A percentile compares a stretch with the other conserved stretches of the same genome.
These are phyloP conservation scores for Pseudobourletiella spinata DNA, from an alignment of 1,140 invertebrate species.

Conservation along the genomic window DNA sequence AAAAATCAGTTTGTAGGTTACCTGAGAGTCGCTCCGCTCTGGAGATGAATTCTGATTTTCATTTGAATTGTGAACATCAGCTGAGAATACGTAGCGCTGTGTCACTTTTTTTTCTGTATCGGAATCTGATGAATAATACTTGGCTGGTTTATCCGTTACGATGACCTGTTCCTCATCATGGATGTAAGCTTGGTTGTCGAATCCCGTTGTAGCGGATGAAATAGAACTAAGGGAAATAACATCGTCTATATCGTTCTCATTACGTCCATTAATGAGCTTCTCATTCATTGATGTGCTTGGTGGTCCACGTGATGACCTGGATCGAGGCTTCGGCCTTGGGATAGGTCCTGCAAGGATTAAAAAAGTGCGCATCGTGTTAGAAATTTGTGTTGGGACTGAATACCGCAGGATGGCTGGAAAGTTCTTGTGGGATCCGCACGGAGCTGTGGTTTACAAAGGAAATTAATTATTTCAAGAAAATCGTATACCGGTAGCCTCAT, in stretches of 20 bases:
- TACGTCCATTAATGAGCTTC: neutral
- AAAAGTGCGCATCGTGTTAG: too few species aligned
- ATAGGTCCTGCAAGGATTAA: neutral
- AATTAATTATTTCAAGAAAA: too few species aligned
- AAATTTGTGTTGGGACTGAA: too few species aligned
- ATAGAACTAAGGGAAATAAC: slow-evolving; percentile 11
- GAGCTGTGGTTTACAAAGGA: too few species aligned
- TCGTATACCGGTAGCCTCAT: too few species aligned
- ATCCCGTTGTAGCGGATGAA: neutral
- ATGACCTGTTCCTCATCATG: neutral
- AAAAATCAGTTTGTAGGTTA: too few species aligned
- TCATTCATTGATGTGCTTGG: neutral
- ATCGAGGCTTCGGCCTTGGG: slow-evolving; percentile 1
- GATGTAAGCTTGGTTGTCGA: slow-evolving; percentile 6
- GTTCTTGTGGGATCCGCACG: too few species aligned
- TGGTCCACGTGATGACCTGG: neutral
- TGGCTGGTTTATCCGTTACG: neutral
- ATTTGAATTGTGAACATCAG: slow-evolving; percentile 5
- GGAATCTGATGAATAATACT: slow-evolving; percentile 12
- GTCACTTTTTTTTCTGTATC: neutral
- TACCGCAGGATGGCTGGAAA: too few species aligned
- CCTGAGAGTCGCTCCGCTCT: too few species aligned
- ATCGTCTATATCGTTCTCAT: slow-evolving; percentile 11
- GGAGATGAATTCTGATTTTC: too few species aligned
- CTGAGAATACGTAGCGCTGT: neutral